These are phyloP conservation scores for Acanthococcus lagerstroemiae DNA, from an alignment of 2,888 invertebrate species.

Conservation along the genomic window DNA sequence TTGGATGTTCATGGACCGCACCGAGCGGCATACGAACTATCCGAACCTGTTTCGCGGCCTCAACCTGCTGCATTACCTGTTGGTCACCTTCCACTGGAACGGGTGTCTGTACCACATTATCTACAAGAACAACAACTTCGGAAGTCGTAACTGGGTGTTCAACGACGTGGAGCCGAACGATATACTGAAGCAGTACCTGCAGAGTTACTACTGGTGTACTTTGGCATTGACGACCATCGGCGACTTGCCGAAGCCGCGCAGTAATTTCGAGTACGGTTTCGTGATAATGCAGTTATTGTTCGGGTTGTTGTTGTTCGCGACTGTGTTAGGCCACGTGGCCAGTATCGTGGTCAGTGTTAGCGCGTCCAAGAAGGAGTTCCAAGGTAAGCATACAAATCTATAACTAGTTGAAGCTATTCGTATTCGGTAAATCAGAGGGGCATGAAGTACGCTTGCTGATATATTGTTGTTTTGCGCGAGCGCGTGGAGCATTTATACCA, in stretches of 20 bases:
- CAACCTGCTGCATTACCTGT: constrained; percentile 86
- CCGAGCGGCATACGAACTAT: constrained; percentile 96
- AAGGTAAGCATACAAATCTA: constrained; percentile 77
- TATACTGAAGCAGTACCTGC: constrained; percentile 88
- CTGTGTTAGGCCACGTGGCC: constrained; percentile 92
- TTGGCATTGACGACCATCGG: constrained; percentile 92
- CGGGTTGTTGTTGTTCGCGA: constrained; percentile 88
- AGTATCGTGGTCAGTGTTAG: constrained; percentile 97
- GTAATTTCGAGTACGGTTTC: constrained; percentile 90
- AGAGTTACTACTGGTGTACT: constrained; percentile 98
- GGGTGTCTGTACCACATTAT: constrained; percentile 97
- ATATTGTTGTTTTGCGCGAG: no score
- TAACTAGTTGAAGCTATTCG: not conserved
- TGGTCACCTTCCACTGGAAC: constrained; percentile 99
- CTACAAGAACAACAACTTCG: constrained; percentile 89
- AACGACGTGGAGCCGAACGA: constrained; percentile 76
- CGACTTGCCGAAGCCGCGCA: constrained; percentile 78
- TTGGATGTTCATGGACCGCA: constrained; percentile 97
- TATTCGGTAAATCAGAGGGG: not conserved
- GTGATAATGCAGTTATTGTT: constrained; percentile 89
- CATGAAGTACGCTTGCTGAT: no score
- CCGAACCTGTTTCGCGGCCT: constrained; percentile 91
- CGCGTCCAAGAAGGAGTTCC: constrained; percentile 94
- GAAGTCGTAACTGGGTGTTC: constrained; percentile 86
- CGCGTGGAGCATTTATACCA: no score